Evolutionary conservation across 1,140 invertebrate species (phyloP).

Genomic region (Procambarus virginalis): DNA sequence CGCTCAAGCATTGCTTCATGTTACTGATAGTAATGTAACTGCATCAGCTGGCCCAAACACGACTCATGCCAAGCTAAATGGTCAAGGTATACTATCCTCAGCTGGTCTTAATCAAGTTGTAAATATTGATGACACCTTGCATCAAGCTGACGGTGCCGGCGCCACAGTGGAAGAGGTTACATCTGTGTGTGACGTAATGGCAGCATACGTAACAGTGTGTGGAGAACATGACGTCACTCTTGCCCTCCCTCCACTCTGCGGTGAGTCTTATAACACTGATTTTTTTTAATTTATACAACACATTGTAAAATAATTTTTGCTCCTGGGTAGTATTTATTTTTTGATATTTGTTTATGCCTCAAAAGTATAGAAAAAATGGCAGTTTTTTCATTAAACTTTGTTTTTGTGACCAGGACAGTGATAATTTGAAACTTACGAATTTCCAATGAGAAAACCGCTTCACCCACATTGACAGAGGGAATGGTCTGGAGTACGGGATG

Average conservation of each 20-base stretch:
- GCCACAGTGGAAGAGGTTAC: neutral
- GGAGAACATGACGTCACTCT: neutral
- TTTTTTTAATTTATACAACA: neutral
- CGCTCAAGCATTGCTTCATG: neutral
- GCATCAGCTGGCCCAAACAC: neutral
- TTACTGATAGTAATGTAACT: too few relatives aligned
- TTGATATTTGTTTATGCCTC: too few relatives aligned
- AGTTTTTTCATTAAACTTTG: too few relatives aligned
- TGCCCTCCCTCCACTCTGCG: constrained; percentile 4
- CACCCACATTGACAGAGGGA: too few relatives aligned
- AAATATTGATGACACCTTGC: neutral
- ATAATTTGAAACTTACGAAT: too few relatives aligned
- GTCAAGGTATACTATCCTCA: neutral
- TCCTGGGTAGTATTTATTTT: too few relatives aligned
- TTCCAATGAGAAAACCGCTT: too few relatives aligned
- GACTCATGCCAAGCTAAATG: neutral
- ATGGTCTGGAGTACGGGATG: too few relatives aligned
- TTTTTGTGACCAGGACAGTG: too few relatives aligned
- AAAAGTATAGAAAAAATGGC: too few relatives aligned
- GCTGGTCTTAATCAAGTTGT: neutral
- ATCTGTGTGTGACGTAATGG: constrained; percentile 22
- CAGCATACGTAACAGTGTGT: constrained; percentile 17
- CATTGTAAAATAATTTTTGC: too few relatives aligned
- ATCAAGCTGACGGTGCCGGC: neutral
- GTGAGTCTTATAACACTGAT: neutral